Percentiles rank a stretch among this genome's conserved stretches.
These are phyloP conservation scores for Sturnira hondurensis DNA, from an alignment of 2,113 vertebrate species.

Conservation along the genomic window DNA sequence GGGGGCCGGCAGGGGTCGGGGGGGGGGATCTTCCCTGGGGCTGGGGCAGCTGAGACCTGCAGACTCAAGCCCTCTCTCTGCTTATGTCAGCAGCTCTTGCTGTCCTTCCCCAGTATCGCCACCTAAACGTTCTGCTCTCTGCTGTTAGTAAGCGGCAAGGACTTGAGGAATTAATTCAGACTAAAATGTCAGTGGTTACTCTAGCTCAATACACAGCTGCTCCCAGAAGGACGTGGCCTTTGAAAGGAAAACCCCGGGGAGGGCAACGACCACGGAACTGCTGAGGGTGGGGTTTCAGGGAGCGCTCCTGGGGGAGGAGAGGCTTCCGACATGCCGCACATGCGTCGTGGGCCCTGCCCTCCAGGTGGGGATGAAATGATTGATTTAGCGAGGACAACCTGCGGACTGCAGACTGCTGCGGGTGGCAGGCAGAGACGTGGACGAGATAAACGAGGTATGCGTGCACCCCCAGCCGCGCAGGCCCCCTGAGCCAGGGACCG, in stretches of 20 bases:
- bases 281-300: not conserved
- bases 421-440: accelerated
- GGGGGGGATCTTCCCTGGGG: not conserved
- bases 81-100: too few species aligned
- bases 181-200: not conserved
- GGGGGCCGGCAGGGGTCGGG: not conserved
- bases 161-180: not conserved
- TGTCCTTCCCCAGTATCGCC: not conserved
- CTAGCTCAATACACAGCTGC: not conserved
- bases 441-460: not conserved
- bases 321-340: too few species aligned
- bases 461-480: not conserved
- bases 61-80: not conserved
- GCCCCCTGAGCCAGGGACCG: not conserved
- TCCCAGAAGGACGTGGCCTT: not conserved
- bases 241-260: not conserved
- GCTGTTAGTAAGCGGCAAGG: not conserved
- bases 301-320: not conserved
- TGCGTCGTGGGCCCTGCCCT: not conserved
- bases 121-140: not conserved
- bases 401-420: not conserved
- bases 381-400: not conserved
- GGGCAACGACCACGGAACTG: too few species aligned
- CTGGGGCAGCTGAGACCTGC: not conserved
- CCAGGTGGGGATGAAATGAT: not conserved